These are phyloP conservation scores for Acanthaster planci DNA, from an alignment of 35 echinoderm and acorn worm species.

Conservation along the genomic window DNA sequence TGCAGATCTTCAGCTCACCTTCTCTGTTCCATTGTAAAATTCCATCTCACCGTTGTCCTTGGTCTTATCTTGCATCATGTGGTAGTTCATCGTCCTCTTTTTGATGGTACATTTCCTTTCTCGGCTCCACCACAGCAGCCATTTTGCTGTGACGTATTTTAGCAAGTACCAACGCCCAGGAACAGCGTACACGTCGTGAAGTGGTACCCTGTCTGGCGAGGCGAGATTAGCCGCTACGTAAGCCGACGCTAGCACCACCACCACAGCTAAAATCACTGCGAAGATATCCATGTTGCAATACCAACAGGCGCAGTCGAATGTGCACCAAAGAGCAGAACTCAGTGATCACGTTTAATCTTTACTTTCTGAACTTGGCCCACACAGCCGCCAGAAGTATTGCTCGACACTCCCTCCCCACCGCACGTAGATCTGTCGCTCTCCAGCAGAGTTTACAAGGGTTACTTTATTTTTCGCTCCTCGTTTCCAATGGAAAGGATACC, in stretches of 20 bases:
- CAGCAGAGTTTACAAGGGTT: too few species aligned
- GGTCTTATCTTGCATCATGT: not conserved
- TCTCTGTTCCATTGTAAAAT: not conserved
- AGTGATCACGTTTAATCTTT: too few species aligned
- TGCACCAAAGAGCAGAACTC: too few species aligned
- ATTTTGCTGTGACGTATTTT: not conserved
- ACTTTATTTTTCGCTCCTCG: too few species aligned
- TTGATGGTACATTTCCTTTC: not conserved
- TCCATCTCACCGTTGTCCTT: not conserved
- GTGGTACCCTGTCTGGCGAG: not conserved
- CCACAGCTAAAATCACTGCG: not conserved
- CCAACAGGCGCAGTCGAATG: too few species aligned
- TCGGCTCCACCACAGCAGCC: not conserved
- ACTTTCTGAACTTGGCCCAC: too few species aligned
- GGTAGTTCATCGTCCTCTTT: not conserved
- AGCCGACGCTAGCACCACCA: not conserved
- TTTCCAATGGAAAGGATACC: too few species aligned
- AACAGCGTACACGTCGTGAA: not conserved
- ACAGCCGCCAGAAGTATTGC: too few species aligned
- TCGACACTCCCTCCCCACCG: too few species aligned
- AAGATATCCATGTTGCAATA: not conserved
- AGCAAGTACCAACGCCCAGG: not conserved
- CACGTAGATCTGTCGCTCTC: too few species aligned
- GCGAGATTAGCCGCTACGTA: constrained; percentile 7
- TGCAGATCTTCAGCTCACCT: not conserved